phyloP scores from a whole-genome alignment of 1,140 invertebrate genomes.

The Lepidostoma basale region DNA sequence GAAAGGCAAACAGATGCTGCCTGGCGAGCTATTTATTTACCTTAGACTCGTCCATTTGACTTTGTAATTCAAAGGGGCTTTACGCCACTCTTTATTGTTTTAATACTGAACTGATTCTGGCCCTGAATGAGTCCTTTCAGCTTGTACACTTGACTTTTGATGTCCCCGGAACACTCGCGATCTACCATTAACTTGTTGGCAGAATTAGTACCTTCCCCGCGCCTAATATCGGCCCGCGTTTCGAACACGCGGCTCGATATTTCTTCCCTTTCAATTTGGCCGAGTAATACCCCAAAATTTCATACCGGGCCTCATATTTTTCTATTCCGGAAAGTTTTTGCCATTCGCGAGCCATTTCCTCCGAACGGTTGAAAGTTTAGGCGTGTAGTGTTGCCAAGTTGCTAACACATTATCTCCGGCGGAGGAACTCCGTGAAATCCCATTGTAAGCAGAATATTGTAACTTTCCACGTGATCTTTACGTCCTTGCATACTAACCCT shows the following conservation, averaged over 20 bases:
- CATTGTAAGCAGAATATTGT: slow-evolving; percentile 19
- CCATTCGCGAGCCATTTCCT: not conserved
- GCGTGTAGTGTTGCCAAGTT: slow-evolving; percentile 18
- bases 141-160: no score
- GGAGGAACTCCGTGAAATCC: not conserved
- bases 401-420: not conserved
- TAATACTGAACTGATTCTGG: not conserved
- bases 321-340: not conserved
- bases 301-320: not conserved
- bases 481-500: no score
- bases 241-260: no score
- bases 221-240: no score
- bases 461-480: slow-evolving; percentile 1
- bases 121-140: slow-evolving; percentile 8
- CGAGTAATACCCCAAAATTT: no score
- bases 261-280: no score
- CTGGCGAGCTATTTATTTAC: slow-evolving; percentile 19
- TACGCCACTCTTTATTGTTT: slow-evolving; percentile 11
- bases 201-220: no score
- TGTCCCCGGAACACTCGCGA: no score
- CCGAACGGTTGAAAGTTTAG: not conserved
- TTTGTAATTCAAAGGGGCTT: slow-evolving; percentile 19
- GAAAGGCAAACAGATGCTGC: slow-evolving; percentile 22
- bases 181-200: no score
- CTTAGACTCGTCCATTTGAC: slow-evolving; percentile 17